phyloP scores from a whole-genome alignment of 2,113 vertebrate genomes.

The Nothocercus nigrocapillus region DNA sequence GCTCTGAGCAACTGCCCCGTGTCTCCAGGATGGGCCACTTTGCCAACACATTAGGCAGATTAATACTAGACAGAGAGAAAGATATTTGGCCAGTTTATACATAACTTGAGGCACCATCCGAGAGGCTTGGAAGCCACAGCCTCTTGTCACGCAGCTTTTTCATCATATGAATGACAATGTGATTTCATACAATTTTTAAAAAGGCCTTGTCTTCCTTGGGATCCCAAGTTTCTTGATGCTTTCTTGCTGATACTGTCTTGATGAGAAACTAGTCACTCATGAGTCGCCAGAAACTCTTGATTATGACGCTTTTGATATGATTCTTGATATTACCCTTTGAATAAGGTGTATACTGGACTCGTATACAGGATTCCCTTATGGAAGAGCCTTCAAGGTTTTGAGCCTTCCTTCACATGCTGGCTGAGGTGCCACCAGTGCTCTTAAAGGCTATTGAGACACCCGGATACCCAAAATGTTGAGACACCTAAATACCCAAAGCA shows the following conservation, averaged over 20 bases:
- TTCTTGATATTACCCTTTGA: background rate
- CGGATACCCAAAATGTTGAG: no score
- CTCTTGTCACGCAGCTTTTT: background rate
- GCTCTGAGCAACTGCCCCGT: fast-evolving
- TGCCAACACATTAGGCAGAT: background rate
- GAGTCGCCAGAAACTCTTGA: background rate
- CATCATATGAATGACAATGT: background rate
- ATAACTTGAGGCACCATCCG: background rate
- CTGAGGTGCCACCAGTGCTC: fast-evolving
- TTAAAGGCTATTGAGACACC: background rate
- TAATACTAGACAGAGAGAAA: background rate
- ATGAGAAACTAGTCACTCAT: background rate
- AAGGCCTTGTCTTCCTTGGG: background rate
- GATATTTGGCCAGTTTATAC: background rate
- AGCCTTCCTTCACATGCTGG: background rate
- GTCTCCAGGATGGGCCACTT: background rate
- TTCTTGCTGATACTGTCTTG: background rate
- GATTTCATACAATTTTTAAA: background rate
- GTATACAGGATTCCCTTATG: fast-evolving
- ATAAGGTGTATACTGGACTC: background rate
- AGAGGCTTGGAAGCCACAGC: background rate
- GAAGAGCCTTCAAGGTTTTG: background rate
- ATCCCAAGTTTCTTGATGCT: background rate
- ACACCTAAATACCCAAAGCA: background rate
- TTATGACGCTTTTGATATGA: background rate